Evolutionary conservation across 2,797 vertebrate genomes (phyloP).

Genomic region (Benthosema pterotum): DNA sequence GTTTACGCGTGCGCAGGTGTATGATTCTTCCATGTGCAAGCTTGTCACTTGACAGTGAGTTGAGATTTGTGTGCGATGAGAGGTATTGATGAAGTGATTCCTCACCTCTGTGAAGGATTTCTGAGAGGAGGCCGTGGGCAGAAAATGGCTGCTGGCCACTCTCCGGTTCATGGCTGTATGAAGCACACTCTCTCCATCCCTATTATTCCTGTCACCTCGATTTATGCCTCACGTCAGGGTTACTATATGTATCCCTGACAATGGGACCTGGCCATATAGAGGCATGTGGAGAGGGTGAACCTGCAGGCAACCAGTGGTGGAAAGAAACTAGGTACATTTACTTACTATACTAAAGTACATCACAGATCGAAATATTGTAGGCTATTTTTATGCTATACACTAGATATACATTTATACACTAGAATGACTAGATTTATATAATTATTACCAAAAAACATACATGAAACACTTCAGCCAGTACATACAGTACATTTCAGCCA

Average conservation of each 20-base stretch:
- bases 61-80: slow-evolving; percentile 39
- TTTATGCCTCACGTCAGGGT: slow-evolving; percentile 55
- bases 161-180: slow-evolving; percentile 44
- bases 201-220: slow-evolving; percentile 45
- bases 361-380: too few relatives aligned
- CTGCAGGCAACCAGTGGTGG: not conserved
- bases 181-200: slow-evolving; percentile 17
- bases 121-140: slow-evolving; percentile 47
- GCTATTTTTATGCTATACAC: too few relatives aligned
- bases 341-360: too few relatives aligned
- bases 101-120: slow-evolving; percentile 45
- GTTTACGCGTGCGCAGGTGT: not conserved
- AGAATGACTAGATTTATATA: too few relatives aligned
- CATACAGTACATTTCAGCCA: too few relatives aligned
- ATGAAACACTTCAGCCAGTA: too few relatives aligned
- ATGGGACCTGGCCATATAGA: slow-evolving; percentile 26
- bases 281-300: slow-evolving; percentile 51
- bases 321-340: too few relatives aligned
- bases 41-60: slow-evolving; percentile 39
- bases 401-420: too few relatives aligned
- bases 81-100: slow-evolving; percentile 60
- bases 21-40: slow-evolving; percentile 6
- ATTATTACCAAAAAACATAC: too few relatives aligned
- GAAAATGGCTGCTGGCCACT: slow-evolving; percentile 62
- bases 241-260: slow-evolving; percentile 55